phyloP scores from a whole-genome alignment of 2,888 invertebrate species.

The Tholera decimalis region DNA sequence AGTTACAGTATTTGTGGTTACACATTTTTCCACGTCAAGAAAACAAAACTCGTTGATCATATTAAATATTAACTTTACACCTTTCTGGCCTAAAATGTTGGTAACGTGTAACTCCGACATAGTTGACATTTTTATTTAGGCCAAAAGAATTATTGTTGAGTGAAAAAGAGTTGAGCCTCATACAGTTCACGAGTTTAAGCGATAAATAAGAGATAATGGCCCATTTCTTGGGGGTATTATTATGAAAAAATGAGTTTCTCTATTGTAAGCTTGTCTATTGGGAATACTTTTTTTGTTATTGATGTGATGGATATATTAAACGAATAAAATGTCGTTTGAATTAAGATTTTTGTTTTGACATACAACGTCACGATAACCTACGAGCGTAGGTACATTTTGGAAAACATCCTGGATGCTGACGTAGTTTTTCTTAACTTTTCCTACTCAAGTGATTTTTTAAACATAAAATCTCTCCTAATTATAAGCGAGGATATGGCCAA shows the following conservation, averaged over 20 bases:
- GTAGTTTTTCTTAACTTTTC: neutral
- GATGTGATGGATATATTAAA: slow-evolving; percentile 58
- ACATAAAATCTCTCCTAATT: too few relatives aligned
- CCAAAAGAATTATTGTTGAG: slow-evolving; percentile 70
- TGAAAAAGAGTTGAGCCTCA: slow-evolving; percentile 78
- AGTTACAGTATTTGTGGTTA: too few relatives aligned
- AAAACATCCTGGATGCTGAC: neutral
- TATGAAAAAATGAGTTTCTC: slow-evolving; percentile 77
- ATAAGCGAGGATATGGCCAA: too few relatives aligned
- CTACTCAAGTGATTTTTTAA: too few relatives aligned
- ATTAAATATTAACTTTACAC: slow-evolving; percentile 11
- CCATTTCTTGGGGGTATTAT: slow-evolving; percentile 82
- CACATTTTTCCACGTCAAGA: neutral
- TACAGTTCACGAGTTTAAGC: slow-evolving; percentile 75
- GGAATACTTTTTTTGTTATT: slow-evolving; percentile 62
- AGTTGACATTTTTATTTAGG: slow-evolving; percentile 71
- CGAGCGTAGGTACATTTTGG: neutral
- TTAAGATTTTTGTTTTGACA: slow-evolving; percentile 25
- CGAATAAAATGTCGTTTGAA: slow-evolving; percentile 25
- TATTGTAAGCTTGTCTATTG: slow-evolving; percentile 71
- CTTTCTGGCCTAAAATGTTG: slow-evolving; percentile 36
- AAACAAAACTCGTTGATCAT: neutral
- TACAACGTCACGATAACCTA: slow-evolving; percentile 7
- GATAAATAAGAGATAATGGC: slow-evolving; percentile 84
- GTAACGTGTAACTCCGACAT: slow-evolving; percentile 57